Evolutionary conservation across 2,113 vertebrate genomes (phyloP).

Genomic region (Chlorodrepanis virens): DNA sequence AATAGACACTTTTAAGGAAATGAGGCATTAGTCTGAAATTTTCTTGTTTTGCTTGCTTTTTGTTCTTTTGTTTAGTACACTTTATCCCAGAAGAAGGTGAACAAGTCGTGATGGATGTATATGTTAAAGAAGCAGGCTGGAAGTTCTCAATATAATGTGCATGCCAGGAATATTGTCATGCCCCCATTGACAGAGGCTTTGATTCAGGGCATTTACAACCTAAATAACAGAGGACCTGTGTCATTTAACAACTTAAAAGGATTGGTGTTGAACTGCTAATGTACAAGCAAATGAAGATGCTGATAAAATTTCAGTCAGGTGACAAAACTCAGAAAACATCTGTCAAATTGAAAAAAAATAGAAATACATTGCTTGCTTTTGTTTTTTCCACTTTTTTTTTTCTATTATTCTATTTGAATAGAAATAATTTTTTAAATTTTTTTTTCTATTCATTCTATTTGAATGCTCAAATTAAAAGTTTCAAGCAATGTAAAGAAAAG

Average conservation of each 20-base stretch:
- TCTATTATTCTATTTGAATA: background rate
- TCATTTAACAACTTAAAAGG: background rate
- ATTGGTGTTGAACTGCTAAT: background rate
- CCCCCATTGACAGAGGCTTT: background rate
- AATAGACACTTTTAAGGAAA: background rate
- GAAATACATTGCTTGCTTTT: background rate
- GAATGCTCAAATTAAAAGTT: background rate
- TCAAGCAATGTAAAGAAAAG: background rate
- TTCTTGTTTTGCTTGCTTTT: background rate
- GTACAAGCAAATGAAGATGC: background rate
- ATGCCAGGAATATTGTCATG: background rate
- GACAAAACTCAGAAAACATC: background rate
- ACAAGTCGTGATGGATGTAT: background rate
- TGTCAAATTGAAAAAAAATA: background rate
- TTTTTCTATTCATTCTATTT: too few species aligned
- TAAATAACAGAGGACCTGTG: background rate
- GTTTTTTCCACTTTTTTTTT: fast-evolving
- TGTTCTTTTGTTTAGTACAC: background rate
- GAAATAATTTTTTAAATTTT: too few species aligned
- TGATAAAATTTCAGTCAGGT: background rate
- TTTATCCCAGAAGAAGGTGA: background rate
- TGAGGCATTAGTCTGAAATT: background rate
- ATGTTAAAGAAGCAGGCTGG: constrained; percentile 4
- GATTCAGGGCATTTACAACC: background rate
- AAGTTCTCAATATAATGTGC: background rate